Evolutionary conservation across 2,797 vertebrate species (phyloP).

Genomic region (Luscinia luscinia): DNA sequence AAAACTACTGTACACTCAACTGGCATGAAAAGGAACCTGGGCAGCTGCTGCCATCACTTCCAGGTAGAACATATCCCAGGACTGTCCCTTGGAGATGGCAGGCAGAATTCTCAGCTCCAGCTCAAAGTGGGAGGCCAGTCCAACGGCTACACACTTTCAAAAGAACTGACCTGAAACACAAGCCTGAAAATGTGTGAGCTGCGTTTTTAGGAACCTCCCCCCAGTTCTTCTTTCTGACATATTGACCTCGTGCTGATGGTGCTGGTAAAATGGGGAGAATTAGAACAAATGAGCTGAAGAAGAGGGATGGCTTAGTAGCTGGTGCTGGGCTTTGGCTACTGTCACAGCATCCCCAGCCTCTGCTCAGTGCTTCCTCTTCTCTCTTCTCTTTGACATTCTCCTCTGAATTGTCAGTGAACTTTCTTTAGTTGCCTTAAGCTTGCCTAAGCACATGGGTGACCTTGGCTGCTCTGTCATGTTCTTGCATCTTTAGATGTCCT

Average conservation of each 20-base stretch:
- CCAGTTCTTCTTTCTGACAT: neutral
- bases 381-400: slow-evolving; percentile 8
- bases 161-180: slow-evolving; percentile 1
- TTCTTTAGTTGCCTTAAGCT: slow-evolving; percentile 63
- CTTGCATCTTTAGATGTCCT: neutral
- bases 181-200: slow-evolving; percentile 9
- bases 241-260: slow-evolving; percentile 20
- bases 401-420: slow-evolving; percentile 15
- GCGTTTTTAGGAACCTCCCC: neutral
- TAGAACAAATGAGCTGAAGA: slow-evolving; percentile 5
- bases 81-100: neutral
- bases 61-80: neutral
- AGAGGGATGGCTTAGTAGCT: neutral
- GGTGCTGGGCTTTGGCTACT: slow-evolving; percentile 22
- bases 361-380: slow-evolving; percentile 1
- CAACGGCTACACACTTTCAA: neutral
- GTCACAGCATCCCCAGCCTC: neutral
- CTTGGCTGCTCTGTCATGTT: neutral
- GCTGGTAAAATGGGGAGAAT: slow-evolving; percentile 45
- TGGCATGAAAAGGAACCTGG: neutral
- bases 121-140: neutral
- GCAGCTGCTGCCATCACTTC: neutral
- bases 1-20: neutral
- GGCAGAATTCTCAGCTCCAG: neutral
- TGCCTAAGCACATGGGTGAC: slow-evolving; percentile 19